Evolutionary conservation across 2,113 vertebrate genomes (phyloP).

Genomic region (Probosciger aterrimus): DNA sequence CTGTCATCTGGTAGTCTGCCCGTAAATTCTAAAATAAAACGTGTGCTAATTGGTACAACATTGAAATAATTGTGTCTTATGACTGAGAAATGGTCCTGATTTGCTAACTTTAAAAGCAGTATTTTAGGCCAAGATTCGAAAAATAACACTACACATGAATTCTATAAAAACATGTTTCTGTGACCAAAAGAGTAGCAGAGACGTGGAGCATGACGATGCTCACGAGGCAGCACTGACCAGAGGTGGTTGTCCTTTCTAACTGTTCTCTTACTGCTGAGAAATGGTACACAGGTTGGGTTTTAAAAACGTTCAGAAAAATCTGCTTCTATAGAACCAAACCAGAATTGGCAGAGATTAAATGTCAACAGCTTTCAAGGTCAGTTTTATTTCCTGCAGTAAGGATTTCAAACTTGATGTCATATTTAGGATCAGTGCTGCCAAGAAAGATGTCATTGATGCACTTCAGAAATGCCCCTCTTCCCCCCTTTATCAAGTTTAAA

Average conservation of each 20-base stretch:
- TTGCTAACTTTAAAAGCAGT: neutral
- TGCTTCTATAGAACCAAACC: neutral
- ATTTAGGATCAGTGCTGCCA: conserved; percentile 14
- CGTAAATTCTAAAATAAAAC: conserved; percentile 36
- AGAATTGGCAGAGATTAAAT: neutral
- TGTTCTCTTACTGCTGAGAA: neutral
- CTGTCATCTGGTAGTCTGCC: conserved; percentile 44
- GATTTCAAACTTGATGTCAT: neutral
- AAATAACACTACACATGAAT: neutral
- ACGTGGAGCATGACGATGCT: neutral
- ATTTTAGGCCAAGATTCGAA: neutral
- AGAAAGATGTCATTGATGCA: neutral
- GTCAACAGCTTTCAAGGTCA: neutral
- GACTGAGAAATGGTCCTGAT: neutral
- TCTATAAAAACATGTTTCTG: neutral
- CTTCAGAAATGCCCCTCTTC: neutral
- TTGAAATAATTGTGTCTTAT: neutral
- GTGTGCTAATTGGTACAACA: conserved; percentile 38
- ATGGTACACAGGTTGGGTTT: neutral
- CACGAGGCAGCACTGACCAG: neutral
- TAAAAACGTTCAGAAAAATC: neutral
- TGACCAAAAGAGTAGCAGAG: neutral
- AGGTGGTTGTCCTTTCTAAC: neutral
- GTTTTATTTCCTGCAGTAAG: neutral
- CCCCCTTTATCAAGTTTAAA: conserved; percentile 35